Percentiles rank a stretch among this genome's conserved stretches.
phyloP scores from a whole-genome alignment of 2,888 invertebrate genomes.

The Macroteleia sp. region DNA sequence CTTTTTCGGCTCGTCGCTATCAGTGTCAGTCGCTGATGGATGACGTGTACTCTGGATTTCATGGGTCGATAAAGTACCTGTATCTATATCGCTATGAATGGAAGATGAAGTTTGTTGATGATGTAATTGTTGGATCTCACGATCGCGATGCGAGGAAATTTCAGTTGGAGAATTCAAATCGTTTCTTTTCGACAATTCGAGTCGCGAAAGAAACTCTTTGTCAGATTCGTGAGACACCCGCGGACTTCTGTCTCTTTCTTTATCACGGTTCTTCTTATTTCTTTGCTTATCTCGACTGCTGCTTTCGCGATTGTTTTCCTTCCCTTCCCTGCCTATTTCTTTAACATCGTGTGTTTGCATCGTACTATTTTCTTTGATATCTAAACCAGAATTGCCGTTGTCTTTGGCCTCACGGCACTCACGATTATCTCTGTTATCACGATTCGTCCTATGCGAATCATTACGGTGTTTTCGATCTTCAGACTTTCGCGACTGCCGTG shows the following conservation, averaged over 20 bases:
- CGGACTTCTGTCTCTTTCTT: constrained; percentile 79
- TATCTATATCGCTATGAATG: constrained; percentile 79
- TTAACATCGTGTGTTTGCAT: constrained; percentile 65
- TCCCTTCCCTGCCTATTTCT: constrained; percentile 71
- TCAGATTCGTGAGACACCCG: constrained; percentile 79
- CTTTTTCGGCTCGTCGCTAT: constrained; percentile 93
- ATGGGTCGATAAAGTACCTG: constrained; percentile 77
- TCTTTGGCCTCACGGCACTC: constrained; percentile 77
- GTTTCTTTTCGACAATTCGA: constrained; percentile 77
- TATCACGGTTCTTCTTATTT: constrained; percentile 74
- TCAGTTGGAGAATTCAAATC: constrained; percentile 75
- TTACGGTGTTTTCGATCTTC: constrained; percentile 81
- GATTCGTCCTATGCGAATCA: constrained; percentile 81
- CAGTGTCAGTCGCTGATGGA: constrained; percentile 85
- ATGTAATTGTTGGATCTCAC: constrained; percentile 74
- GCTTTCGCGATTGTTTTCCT: constrained; percentile 82
- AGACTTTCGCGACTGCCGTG: constrained; percentile 79
- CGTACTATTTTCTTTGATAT: constrained; percentile 71
- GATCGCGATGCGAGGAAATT: constrained; percentile 68
- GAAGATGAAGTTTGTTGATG: constrained; percentile 73
- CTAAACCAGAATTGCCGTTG: constrained; percentile 70
- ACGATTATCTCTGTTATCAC: constrained; percentile 74
- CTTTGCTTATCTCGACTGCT: constrained; percentile 77
- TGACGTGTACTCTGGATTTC: constrained; percentile 79
- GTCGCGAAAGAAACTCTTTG: constrained; percentile 78